These are phyloP conservation scores for Octonoba sinensis DNA, from an alignment of 2,888 invertebrate genomes.

Conservation along the genomic window DNA sequence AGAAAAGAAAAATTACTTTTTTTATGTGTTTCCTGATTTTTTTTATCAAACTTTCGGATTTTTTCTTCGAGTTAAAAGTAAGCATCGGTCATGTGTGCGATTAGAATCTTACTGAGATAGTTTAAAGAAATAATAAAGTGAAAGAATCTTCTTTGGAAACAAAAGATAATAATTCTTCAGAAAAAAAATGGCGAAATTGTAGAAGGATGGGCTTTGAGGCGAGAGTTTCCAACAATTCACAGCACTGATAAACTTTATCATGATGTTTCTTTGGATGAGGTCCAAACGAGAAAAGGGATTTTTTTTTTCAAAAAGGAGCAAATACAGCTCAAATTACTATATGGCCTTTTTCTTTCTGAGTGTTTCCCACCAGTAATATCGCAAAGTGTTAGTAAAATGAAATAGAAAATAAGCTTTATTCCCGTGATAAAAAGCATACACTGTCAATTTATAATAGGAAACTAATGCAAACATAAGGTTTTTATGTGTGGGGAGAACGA, in stretches of 20 bases:
- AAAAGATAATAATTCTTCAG: not conserved
- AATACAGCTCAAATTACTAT: too few relatives aligned
- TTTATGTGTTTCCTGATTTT: not conserved
- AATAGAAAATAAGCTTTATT: too few relatives aligned
- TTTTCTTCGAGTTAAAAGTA: not conserved
- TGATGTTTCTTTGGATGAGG: conserved; percentile 35
- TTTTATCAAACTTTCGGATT: too few relatives aligned
- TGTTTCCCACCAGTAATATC: too few relatives aligned
- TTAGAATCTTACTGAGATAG: conserved; percentile 52
- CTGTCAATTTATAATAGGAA: too few relatives aligned
- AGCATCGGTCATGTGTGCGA: conserved; percentile 56
- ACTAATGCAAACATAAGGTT: too few relatives aligned
- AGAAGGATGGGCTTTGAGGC: conserved; percentile 47
- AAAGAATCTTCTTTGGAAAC: conserved; percentile 18
- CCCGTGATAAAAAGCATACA: too few relatives aligned
- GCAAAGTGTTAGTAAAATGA: too few relatives aligned
- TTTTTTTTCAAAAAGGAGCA: too few relatives aligned
- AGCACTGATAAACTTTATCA: conserved; percentile 53
- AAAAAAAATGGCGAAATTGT: conserved; percentile 43
- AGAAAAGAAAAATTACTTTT: conserved; percentile 52
- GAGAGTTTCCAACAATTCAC: conserved; percentile 12
- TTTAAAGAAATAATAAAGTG: conserved; percentile 17
- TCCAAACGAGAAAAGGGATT: conserved; percentile 3
- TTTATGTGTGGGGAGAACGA: too few relatives aligned
- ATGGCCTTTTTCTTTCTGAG: too few relatives aligned